Percentiles rank a stretch among this genome's conserved stretches.
phyloP scores from a whole-genome alignment of 2,797 vertebrate species.

The Hozukius guyotensis region DNA sequence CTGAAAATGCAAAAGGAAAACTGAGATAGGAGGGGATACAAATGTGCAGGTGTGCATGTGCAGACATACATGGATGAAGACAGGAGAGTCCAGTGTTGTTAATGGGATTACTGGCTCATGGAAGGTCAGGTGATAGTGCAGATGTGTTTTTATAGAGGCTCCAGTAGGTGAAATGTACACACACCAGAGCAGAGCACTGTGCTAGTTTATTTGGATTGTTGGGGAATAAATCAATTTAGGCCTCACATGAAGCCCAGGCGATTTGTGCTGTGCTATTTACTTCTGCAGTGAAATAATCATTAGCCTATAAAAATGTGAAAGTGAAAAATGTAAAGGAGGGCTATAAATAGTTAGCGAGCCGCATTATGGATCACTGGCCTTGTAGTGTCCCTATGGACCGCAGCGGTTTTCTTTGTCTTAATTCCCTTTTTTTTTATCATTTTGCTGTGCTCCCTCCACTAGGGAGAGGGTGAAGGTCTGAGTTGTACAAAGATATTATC shows the following conservation, averaged over 20 bases:
- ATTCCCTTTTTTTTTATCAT: constrained; percentile 49
- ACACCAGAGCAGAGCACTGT: constrained; percentile 17
- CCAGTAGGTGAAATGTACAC: constrained; percentile 38
- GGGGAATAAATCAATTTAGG: constrained; percentile 75
- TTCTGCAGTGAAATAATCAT: constrained; percentile 81
- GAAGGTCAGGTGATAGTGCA: constrained; percentile 35
- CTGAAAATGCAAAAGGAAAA: constrained; percentile 25
- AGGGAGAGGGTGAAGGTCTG: constrained; percentile 44
- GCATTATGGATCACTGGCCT: constrained; percentile 74
- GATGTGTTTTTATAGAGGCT: constrained; percentile 35
- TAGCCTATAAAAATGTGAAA: constrained; percentile 81
- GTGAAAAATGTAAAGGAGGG: constrained; percentile 78
- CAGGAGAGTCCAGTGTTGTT: constrained; percentile 21
- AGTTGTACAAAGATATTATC: constrained; percentile 18
- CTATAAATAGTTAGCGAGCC: constrained; percentile 78
- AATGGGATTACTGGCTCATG: constrained; percentile 44
- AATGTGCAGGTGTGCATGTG: constrained; percentile 58
- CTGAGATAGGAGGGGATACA: constrained; percentile 25
- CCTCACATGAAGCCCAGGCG: constrained; percentile 75
- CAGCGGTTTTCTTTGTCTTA: constrained; percentile 58
- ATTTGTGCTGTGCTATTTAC: constrained; percentile 79
- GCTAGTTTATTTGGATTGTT: constrained; percentile 57
- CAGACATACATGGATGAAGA: constrained; percentile 27
- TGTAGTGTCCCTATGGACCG: constrained; percentile 61
- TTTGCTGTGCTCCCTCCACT: constrained; percentile 15